Percentiles rank a stretch among this genome's conserved stretches.
Conservation (phyloP, 2,888 invertebrate genomes). For the Sarcophaga variegata region DNA sequence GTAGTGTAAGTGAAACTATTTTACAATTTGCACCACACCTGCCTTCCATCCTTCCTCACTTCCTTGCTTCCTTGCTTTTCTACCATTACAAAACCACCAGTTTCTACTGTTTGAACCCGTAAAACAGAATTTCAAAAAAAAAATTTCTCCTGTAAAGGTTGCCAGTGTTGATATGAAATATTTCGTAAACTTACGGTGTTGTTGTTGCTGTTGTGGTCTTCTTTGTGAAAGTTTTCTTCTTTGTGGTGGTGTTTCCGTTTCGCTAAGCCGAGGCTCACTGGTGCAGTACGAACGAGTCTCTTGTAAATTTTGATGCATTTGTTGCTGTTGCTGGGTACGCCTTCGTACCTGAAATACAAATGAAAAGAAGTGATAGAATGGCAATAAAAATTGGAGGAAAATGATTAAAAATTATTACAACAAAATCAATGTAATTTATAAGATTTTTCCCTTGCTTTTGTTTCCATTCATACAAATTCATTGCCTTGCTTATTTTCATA, state of each 20-base stretch:
- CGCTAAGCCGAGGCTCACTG: conserved; percentile 85
- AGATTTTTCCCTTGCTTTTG: not conserved
- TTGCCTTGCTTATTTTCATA: no score
- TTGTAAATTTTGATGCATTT: conserved; percentile 79
- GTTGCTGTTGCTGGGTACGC: conserved; percentile 78
- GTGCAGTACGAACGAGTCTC: conserved; percentile 83
- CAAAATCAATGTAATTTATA: no score
- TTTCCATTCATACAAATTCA: no score
- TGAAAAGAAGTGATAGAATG: not conserved
- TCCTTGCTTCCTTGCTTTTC: not conserved
- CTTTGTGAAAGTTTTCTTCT: conserved; percentile 81
- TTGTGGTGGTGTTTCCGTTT: conserved; percentile 85
- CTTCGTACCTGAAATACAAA: conserved; percentile 77
- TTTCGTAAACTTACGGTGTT: conserved; percentile 77
- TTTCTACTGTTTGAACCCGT: not conserved
- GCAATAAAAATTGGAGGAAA: not conserved
- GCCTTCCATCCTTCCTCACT: no score
- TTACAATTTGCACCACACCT: no score
- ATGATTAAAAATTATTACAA: not conserved
- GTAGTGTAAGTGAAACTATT: no score
- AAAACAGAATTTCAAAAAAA: not conserved
- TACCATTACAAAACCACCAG: not conserved
- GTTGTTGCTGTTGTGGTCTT: conserved; percentile 79
- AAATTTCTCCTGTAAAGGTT: not conserved
- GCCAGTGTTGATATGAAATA: not conserved